Base-by-base conservation (phyloP, 2,888 invertebrate species). In the Lasioglossum zephyrum region DNA sequence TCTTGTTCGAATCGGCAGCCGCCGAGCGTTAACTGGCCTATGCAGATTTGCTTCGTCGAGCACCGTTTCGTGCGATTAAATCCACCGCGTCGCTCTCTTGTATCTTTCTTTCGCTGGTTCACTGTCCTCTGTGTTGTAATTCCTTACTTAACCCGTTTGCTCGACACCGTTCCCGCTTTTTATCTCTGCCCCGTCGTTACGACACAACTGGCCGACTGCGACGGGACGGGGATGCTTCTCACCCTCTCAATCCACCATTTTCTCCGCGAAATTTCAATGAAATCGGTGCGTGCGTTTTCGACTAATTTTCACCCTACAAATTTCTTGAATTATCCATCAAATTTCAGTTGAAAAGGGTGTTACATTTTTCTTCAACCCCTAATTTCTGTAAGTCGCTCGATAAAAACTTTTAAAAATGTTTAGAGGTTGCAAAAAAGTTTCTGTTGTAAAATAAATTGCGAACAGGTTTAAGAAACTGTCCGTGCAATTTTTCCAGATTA, bases 101-200 rank as follows among this genome's bases (percentile, higher is more conserved):
- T 63, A 31, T 63, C 60, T 63, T 72, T 72, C 72, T 39, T 72
- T 39, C 72, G 8, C 41, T 18, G 39, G 72, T 72, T 72, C 72
- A 63, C 26, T 63, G 60, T 63, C 31, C 60, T 63, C 60, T 63
- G 60, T 63, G 53, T 22, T 31, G 60, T 63, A 63, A 63, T 63
- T 31, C 60, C 60, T 63, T 63, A 31, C 60, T 63, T 63, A 63
- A 63, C 60, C 60, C 60, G 31, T 63, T 63, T 11, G 31, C 60
- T 31, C 31, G 26, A 26, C 31, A 6, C 60, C 60, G 60, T 26
- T 6, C 16, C 60, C 6, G 16, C 60, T 63, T 63, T 63, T 63
- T 63, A 63, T 63, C 60, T 16, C 5, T 26, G 60, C 26, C 2
- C 26, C 60, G 31, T 0, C 31, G 31, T 63, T 63, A 63, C 6